A percentile compares a stretch with the other conserved stretches of the same genome.
These are phyloP conservation scores for Triops longicaudatus DNA, from an alignment of 1,140 invertebrate species.

Conservation along the genomic window DNA sequence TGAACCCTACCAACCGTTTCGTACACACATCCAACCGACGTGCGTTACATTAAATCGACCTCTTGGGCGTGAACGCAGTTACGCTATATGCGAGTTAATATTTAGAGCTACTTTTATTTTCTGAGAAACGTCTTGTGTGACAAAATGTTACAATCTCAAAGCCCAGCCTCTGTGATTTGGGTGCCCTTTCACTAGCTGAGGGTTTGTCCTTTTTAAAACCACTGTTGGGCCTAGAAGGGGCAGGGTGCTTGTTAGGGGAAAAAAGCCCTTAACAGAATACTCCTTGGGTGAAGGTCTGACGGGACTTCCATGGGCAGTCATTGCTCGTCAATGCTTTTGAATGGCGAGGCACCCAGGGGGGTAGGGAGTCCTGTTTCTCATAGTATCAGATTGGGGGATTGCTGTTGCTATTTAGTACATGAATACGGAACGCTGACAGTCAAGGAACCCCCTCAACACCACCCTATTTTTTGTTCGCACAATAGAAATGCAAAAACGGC, in stretches of 20 bases:
- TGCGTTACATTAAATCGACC: neutral
- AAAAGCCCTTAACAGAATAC: neutral
- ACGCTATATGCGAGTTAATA: no score
- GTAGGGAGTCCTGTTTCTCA: neutral
- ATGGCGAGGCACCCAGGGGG: neutral
- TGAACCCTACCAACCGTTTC: neutral
- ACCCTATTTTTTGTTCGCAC: neutral
- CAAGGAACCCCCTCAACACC: neutral
- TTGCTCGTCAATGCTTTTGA: constrained; percentile 12
- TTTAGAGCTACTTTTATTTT: no score
- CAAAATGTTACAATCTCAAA: neutral
- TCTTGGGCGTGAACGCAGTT: neutral
- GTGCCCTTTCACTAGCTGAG: neutral
- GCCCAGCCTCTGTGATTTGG: neutral
- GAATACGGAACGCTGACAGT: neutral
- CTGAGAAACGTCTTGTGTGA: neutral
- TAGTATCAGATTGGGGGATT: constrained; percentile 10
- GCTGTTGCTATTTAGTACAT: neutral
- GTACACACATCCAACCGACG: neutral
- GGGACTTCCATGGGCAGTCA: constrained; percentile 10
- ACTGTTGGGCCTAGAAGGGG: neutral
- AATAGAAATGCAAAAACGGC: neutral
- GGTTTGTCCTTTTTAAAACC: neutral
- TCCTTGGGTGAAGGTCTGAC: constrained; percentile 5
- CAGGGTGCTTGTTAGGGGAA: neutral